These are phyloP conservation scores for Boloria euphrosyne DNA, from an alignment of 2,888 invertebrate genomes.

Conservation along the genomic window DNA sequence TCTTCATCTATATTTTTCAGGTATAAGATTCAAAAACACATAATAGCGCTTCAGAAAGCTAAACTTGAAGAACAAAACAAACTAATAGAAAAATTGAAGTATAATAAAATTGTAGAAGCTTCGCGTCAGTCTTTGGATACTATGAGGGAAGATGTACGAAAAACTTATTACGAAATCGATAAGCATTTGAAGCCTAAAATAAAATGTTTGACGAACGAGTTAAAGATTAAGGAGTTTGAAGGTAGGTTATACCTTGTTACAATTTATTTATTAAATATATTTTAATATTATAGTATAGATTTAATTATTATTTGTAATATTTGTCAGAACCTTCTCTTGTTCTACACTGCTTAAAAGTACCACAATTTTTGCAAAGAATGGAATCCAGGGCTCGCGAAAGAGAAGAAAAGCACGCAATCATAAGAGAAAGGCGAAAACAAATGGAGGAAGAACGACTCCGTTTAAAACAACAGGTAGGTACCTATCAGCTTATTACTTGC, in stretches of 20 bases:
- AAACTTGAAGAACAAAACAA: slow-evolving; percentile 88
- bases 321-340: slow-evolving; percentile 67
- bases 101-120: slow-evolving; percentile 86
- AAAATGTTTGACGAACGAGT: slow-evolving; percentile 75
- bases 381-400: slow-evolving; percentile 87
- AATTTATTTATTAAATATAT: neutral
- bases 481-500: neutral
- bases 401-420: slow-evolving; percentile 78
- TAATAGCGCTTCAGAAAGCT: slow-evolving; percentile 87
- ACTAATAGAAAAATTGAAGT: slow-evolving; percentile 87
- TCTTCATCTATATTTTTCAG: slow-evolving; percentile 56
- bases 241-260: slow-evolving; percentile 48
- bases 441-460: slow-evolving; percentile 75
- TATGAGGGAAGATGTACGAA: slow-evolving; percentile 82
- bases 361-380: slow-evolving; percentile 87
- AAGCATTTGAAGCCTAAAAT: slow-evolving; percentile 82
- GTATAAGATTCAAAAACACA: slow-evolving; percentile 86
- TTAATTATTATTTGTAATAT: neutral
- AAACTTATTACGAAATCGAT: slow-evolving; percentile 80
- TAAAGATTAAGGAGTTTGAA: slow-evolving; percentile 71
- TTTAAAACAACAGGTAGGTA: slow-evolving; percentile 78
- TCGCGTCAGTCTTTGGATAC: slow-evolving; percentile 81
- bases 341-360: slow-evolving; percentile 81
- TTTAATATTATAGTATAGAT: neutral
- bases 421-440: slow-evolving; percentile 72